phyloP scores from a whole-genome alignment of 2,113 vertebrate genomes.

The Chrysochloris asiatica region DNA sequence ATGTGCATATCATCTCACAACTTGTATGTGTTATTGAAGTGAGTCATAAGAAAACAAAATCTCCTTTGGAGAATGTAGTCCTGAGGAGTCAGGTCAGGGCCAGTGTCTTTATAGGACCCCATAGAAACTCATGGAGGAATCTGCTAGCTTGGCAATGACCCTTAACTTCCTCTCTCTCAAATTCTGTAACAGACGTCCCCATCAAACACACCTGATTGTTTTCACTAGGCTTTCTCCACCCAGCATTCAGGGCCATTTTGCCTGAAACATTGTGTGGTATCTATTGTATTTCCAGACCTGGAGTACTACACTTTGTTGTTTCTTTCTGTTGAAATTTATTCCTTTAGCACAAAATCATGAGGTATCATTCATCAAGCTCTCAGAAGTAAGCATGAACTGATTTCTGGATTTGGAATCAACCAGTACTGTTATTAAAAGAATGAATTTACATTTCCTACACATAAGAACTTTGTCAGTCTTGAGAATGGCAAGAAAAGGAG shows the following conservation, averaged over 20 bases:
- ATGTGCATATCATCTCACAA: neutral
- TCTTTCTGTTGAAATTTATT: conserved; percentile 69
- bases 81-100: neutral
- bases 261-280: neutral
- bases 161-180: neutral
- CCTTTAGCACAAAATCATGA: conserved; percentile 45
- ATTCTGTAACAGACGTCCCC: neutral
- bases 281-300: neutral
- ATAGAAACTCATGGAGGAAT: neutral
- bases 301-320: neutral
- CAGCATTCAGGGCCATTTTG: neutral
- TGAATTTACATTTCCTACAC: conserved; percentile 80
- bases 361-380: conserved; percentile 72
- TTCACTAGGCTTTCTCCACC: neutral
- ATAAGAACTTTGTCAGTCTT: conserved; percentile 60
- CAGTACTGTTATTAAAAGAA: conserved; percentile 76
- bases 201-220: neutral
- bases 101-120: neutral
- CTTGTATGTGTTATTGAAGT: too few species aligned
- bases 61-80: neutral
- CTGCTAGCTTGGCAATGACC: neutral
- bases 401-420: conserved; percentile 77
- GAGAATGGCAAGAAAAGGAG: conserved; percentile 73
- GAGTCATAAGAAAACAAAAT: neutral
- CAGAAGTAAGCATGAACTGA: conserved; percentile 74